A percentile compares a stretch with the other conserved stretches of the same genome.
Evolutionary conservation across 2,113 vertebrate genomes (phyloP).

Genomic region (Chaetodon auriga): DNA sequence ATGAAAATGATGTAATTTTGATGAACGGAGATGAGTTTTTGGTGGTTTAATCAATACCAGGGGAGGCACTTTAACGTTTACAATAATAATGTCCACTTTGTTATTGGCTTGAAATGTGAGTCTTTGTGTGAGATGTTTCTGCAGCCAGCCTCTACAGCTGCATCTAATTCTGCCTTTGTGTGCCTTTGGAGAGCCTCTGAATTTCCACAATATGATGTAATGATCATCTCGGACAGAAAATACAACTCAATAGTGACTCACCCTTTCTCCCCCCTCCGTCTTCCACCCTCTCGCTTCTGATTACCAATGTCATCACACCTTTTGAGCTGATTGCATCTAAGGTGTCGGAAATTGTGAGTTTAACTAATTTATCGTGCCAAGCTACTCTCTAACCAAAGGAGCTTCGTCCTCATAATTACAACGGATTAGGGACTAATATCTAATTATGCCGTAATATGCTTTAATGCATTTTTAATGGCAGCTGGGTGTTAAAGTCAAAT

Average conservation of each 20-base stretch:
- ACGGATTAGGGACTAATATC: constrained; percentile 83
- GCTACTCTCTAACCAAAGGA: constrained; percentile 56
- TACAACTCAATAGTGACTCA: constrained; percentile 32
- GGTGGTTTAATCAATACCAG: too few relatives aligned
- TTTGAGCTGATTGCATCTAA: constrained; percentile 61
- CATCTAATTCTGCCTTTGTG: constrained; percentile 34
- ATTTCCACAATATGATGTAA: constrained; percentile 40
- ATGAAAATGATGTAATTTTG: too few relatives aligned
- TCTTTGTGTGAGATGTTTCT: neutral
- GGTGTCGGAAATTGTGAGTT: constrained; percentile 71
- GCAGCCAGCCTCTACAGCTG: constrained; percentile 45
- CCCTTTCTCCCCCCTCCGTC: neutral
- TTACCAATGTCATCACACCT: constrained; percentile 57
- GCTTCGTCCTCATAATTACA: constrained; percentile 78
- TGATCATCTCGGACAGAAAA: constrained; percentile 38
- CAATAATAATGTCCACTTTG: neutral
- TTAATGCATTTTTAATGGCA: constrained; percentile 87
- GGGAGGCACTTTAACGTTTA: neutral
- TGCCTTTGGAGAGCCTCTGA: constrained; percentile 21
- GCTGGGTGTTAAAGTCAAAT: constrained; percentile 77
- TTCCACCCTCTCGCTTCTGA: constrained; percentile 37
- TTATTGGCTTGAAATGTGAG: neutral
- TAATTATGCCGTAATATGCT: constrained; percentile 85
- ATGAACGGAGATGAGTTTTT: too few relatives aligned
- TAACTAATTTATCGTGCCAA: constrained; percentile 66